Evolutionary conservation across 1,140 invertebrate genomes (phyloP), one percentile per base, ranked within the genome.

Genomic region (Sminthurinus signatus): DNA sequence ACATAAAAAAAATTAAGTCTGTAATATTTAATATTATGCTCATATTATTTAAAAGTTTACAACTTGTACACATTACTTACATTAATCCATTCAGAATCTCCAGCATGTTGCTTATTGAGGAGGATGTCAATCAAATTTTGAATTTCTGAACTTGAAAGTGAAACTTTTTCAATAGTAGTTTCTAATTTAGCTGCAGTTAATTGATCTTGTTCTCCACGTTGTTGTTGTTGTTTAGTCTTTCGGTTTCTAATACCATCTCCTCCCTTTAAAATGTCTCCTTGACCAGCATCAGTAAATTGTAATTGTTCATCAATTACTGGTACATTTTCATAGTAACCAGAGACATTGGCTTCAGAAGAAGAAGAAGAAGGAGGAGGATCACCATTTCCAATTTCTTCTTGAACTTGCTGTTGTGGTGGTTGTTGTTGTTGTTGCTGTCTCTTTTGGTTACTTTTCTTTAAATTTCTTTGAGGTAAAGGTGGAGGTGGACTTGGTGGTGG

Each of bases 51-150:
- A 23, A 54, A 19, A 25, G 31, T 12, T 23, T 39, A 50, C 31
- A 15, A 29, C n/a, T n/a, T n/a, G n/a, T n/a, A n/a, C n/a, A n/a
- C n/a, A 28, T 54, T 31, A 64, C 54, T 61, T 64, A 63, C 54
- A 70, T 91, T 90, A 39, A 86, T 87, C 91, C 91, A 94, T 70
- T 91, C 88, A 23, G 87, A 84, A 66, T 88, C 83, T 68, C 84
- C 85, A 72, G 88, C 88, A 73, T 88, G 84, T 75, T 89, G 88
- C 73, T 91, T 91, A 76, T 93, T 91, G 29, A 94, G 78, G 50
- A 94, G 79, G 60, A 88, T 83, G 75, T 94, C 90, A 73, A 93
- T 93, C 14, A 94, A 80, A 64, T 87, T 85, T 79, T 94, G 91
- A 64, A 92, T 87, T 76, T 94, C 91, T 48, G 83, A 85, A 62